A percentile compares a stretch with the other conserved stretches of the same genome.
These are phyloP conservation scores for Folsomia candida DNA, from an alignment of 2,888 invertebrate genomes.

Conservation along the genomic window DNA sequence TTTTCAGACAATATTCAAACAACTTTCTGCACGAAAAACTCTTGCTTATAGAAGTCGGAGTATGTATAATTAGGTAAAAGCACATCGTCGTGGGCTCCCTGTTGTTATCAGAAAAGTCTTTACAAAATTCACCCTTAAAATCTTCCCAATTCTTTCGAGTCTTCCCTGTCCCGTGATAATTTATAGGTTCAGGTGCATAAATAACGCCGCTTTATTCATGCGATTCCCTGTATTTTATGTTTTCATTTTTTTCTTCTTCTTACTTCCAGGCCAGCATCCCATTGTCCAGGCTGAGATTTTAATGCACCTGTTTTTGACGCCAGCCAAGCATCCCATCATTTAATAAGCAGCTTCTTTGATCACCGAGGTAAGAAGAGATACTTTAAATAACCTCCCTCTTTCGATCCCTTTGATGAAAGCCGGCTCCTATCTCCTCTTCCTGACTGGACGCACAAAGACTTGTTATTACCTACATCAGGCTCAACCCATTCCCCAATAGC, in stretches of 20 bases:
- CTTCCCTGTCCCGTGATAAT: background rate
- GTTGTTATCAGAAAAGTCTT: background rate
- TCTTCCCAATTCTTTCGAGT: background rate
- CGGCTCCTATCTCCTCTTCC: background rate
- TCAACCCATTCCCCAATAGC: background rate
- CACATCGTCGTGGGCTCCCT: background rate
- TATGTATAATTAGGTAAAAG: too few relatives aligned
- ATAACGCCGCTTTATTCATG: background rate
- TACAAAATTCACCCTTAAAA: background rate
- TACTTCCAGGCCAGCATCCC: too few relatives aligned
- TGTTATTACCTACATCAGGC: background rate
- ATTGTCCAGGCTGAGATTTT: background rate
- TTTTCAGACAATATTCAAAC: too few relatives aligned
- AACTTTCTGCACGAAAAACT: too few relatives aligned
- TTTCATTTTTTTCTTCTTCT: background rate
- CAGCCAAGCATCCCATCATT: background rate
- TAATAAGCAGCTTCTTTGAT: constrained; percentile 4
- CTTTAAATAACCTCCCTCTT: constrained; percentile 16
- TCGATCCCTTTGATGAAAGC: constrained; percentile 1
- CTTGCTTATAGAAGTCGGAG: too few relatives aligned
- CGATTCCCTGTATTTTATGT: background rate
- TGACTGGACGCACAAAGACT: background rate
- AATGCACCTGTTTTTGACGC: constrained; percentile 4
- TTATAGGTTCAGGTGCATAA: background rate
- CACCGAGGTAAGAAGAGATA: constrained; percentile 12